phyloP scores from a whole-genome alignment of 2,113 vertebrate genomes.

The Hydrochoerus hydrochaeris region DNA sequence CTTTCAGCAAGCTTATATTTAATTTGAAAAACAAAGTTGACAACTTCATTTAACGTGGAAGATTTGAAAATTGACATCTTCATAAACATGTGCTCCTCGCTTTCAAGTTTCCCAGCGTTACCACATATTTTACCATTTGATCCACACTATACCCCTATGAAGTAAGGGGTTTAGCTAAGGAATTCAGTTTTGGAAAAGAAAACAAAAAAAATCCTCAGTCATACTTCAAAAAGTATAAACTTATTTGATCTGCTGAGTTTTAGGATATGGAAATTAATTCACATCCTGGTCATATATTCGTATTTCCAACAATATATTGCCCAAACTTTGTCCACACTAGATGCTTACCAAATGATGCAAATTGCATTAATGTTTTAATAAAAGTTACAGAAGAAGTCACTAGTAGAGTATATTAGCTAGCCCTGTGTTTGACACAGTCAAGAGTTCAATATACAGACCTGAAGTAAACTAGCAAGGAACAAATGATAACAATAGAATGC shows the following conservation, averaged over 20 bases:
- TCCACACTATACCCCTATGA: background rate
- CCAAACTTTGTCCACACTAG: constrained; percentile 19
- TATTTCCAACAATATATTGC: background rate
- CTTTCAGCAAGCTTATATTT: constrained; percentile 34
- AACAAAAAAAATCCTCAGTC: constrained; percentile 15
- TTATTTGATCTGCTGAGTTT: background rate
- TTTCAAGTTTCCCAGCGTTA: constrained; percentile 5
- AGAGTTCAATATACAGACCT: background rate
- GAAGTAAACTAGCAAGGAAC: constrained; percentile 3
- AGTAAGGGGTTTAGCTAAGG: background rate
- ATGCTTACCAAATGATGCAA: constrained; percentile 36
- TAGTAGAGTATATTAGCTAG: background rate
- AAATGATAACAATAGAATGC: constrained; percentile 22
- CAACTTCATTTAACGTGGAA: constrained; percentile 59
- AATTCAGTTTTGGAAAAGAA: constrained; percentile 56
- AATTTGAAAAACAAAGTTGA: constrained; percentile 30
- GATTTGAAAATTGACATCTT: constrained; percentile 51
- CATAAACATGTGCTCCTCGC: background rate
- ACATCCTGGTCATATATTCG: background rate
- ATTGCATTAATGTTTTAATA: constrained; percentile 36
- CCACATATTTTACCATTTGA: constrained; percentile 8
- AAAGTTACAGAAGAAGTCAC: constrained; percentile 36
- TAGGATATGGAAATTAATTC: background rate
- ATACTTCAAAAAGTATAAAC: constrained; percentile 39
- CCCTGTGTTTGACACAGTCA: constrained; percentile 9